A percentile compares a stretch with the other conserved stretches of the same genome.
Conservation (phyloP, 2,113 vertebrate genomes). For the Lanius ludovicianus region DNA sequence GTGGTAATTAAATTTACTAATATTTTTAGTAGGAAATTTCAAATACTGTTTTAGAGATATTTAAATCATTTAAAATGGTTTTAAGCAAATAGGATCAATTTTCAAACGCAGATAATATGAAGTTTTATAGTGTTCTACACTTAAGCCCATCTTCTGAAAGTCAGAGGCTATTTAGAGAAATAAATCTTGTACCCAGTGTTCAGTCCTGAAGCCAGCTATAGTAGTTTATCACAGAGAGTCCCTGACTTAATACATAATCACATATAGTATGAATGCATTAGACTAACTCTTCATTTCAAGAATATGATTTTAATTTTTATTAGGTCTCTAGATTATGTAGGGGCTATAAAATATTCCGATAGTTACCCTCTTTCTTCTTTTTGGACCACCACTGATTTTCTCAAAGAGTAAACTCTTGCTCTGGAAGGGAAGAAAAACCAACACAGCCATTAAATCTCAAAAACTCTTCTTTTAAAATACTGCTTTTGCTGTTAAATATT, state of each 20-base stretch:
- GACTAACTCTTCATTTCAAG: neutral
- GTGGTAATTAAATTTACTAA: neutral
- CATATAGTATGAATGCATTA: neutral
- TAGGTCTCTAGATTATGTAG: neutral
- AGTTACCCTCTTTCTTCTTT: constrained; percentile 91
- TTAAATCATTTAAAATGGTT: neutral
- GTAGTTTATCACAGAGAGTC: neutral
- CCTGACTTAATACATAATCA: neutral
- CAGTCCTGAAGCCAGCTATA: neutral
- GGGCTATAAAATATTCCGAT: neutral
- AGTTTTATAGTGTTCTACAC: neutral
- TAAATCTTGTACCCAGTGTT: neutral
- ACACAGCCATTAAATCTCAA: constrained; percentile 44
- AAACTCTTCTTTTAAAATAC: constrained; percentile 37
- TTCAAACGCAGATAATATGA: neutral
- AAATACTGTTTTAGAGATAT: neutral
- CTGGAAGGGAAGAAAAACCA: constrained; percentile 67
- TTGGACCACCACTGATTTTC: constrained; percentile 88
- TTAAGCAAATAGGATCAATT: neutral
- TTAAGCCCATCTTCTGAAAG: neutral
- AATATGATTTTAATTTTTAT: neutral
- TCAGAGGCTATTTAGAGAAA: neutral
- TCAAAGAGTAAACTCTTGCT: constrained; percentile 93
- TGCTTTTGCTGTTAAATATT: constrained; percentile 32
- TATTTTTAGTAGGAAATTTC: neutral